A percentile compares a stretch with the other conserved stretches of the same genome.
Conservation (phyloP, 2,888 invertebrate genomes). For the Stenichneumon culpator region DNA sequence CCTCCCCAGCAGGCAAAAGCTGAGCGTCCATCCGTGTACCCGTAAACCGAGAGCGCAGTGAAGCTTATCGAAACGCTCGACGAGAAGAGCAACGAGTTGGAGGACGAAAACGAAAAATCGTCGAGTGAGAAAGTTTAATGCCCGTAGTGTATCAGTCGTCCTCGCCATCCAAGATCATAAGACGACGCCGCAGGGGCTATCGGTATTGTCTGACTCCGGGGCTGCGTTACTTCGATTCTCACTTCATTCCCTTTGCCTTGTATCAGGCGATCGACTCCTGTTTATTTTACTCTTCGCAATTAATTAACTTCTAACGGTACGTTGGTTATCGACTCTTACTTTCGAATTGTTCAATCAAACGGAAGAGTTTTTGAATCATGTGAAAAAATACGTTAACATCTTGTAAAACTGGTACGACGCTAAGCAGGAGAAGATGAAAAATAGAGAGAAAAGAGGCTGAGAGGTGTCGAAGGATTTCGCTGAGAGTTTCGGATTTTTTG, state of each 20-base stretch:
- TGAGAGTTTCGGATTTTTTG: constrained; percentile 41
- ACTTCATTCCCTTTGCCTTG: constrained; percentile 17
- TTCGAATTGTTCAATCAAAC: not conserved
- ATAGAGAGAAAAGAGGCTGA: constrained; percentile 16
- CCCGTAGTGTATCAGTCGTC: constrained; percentile 59
- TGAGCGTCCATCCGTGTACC: constrained; percentile 63
- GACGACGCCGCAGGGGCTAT: constrained; percentile 82
- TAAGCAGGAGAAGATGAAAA: constrained; percentile 18
- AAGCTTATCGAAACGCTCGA: constrained; percentile 66
- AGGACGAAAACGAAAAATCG: constrained; percentile 38
- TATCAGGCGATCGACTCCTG: not conserved
- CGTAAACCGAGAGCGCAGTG: constrained; percentile 66
- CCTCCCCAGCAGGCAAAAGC: constrained; percentile 53
- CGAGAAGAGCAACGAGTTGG: constrained; percentile 34
- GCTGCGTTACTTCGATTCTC: constrained; percentile 69
- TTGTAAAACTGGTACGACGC: constrained; percentile 6
- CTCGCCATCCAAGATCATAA: constrained; percentile 75
- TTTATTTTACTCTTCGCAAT: not conserved
- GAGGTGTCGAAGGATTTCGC: constrained; percentile 71
- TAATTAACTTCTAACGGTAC: not conserved
- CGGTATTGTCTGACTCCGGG: constrained; percentile 81
- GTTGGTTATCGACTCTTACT: not conserved
- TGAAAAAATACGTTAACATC: constrained; percentile 11
- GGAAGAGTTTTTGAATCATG: too few relatives aligned
- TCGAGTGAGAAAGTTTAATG: constrained; percentile 57